phyloP scores from a whole-genome alignment of 2,888 invertebrate species.

The Anthoptus insignis region DNA sequence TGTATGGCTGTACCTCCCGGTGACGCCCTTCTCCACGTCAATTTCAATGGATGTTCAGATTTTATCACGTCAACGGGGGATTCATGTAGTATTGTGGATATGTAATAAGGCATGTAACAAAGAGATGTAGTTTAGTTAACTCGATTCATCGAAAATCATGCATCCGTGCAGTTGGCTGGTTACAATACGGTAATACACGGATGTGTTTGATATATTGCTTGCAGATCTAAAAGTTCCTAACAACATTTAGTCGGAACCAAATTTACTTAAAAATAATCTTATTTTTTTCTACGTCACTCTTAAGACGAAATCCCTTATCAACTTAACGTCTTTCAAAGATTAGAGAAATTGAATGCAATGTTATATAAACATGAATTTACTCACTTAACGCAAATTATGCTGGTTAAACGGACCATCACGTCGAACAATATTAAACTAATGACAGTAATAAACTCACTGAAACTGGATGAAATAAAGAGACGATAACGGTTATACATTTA shows the following conservation, averaged over 20 bases:
- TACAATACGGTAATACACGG: not conserved
- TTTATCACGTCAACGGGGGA: slow-evolving; percentile 46
- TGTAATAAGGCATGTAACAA: slow-evolving; percentile 30
- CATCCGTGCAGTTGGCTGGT: not conserved
- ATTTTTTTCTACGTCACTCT: too few species aligned
- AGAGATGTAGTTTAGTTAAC: slow-evolving; percentile 19
- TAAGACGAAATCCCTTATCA: too few species aligned
- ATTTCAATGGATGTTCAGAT: slow-evolving; percentile 62
- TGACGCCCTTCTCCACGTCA: slow-evolving; percentile 66
- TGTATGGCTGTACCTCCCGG: slow-evolving; percentile 58
- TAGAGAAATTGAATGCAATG: too few species aligned
- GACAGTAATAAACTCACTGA: slow-evolving; percentile 16
- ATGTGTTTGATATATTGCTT: not conserved
- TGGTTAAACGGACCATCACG: slow-evolving; percentile 60
- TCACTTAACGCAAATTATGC: slow-evolving; percentile 61
- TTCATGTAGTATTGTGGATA: slow-evolving; percentile 28
- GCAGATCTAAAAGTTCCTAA: not conserved
- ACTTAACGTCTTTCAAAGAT: too few species aligned
- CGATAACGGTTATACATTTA: too few species aligned
- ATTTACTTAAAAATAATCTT: not conserved
- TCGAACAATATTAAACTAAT: slow-evolving; percentile 29
- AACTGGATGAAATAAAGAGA: slow-evolving; percentile 18
- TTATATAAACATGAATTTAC: slow-evolving; percentile 43
- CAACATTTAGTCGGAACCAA: not conserved
- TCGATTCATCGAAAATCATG: slow-evolving; percentile 8